Evolutionary conservation across 2,797 vertebrate species (phyloP), one percentile per base, ranked within the genome.

Genomic region (Sparidentex hasta): DNA sequence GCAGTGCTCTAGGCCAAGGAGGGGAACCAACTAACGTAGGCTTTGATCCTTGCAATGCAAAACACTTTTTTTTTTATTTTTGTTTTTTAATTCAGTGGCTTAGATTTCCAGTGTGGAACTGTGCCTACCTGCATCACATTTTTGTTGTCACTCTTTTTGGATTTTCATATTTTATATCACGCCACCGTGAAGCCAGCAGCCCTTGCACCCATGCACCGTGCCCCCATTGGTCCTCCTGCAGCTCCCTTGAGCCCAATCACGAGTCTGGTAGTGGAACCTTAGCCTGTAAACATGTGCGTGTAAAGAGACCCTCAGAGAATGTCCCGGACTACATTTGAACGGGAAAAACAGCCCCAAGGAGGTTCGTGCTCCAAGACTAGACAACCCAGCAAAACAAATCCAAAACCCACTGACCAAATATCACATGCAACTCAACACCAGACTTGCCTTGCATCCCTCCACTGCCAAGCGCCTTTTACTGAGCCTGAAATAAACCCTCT

Each of bases 361-460:
- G 58, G 14, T 11, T 55, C 14, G 9, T 48, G 72, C 25, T 44
- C 29, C 46, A 8, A 65, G 70, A 72, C 16, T 27, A 66, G 76
- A 77, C 85, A 83, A 89, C 70, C 65, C 27, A 48, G 77, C 43
- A 69, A 84, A 88, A 69, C 33, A 1, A 55, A 48, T 71, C 73
- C 38, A 33, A 69, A 81, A 80, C 70, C 82, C 73, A 74, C 76
- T 73, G 61, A 85, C 86, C 81, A 88, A 87, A 90, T 83, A 88
- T 71, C 70, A 52, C 71, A 46, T 81, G 92, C 84, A 93, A 93
- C 90, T 78, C 66, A 87, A 94, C 89, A 90, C 93, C 84, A n/a
- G 65, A 44, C 51, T 71, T 27, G 33, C 58, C 55, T 18, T n/a
- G 21, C 20, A 76, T 65, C 79, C 52, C 59, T 58, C 54, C 11